Evolutionary conservation across 2,113 vertebrate species (phyloP).

Genomic region (Variabilichromis moorii): DNA sequence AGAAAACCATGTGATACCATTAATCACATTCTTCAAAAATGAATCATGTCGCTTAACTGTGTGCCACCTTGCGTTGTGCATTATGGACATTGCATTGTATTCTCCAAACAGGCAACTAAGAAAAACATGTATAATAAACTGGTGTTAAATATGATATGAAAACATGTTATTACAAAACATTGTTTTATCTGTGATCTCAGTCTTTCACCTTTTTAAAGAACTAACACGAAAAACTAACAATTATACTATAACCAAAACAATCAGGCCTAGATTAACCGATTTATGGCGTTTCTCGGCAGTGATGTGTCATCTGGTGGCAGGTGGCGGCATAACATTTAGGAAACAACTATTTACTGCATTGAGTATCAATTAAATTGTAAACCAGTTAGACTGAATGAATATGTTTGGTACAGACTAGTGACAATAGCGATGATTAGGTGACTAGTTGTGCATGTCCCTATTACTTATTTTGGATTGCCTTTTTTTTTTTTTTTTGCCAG

Average conservation of each 20-base stretch:
- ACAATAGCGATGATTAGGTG: neutral
- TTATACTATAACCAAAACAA: neutral
- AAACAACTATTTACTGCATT: neutral
- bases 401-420: neutral
- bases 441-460: neutral
- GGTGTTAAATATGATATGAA: neutral
- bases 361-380: neutral
- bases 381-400: neutral
- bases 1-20: neutral
- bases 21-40: neutral
- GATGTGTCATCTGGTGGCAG: neutral
- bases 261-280: neutral
- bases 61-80: neutral
- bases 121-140: neutral
- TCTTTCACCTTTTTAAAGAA: neutral
- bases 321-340: neutral
- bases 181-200: neutral
- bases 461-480: neutral
- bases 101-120: neutral
- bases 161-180: neutral
- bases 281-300: neutral
- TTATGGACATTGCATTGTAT: neutral
- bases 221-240: neutral
- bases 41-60: neutral
- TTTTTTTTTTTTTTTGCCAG: conserved; percentile 55